Evolutionary conservation across 2,113 vertebrate species (phyloP).

Genomic region (Stigmatopora nigra): DNA sequence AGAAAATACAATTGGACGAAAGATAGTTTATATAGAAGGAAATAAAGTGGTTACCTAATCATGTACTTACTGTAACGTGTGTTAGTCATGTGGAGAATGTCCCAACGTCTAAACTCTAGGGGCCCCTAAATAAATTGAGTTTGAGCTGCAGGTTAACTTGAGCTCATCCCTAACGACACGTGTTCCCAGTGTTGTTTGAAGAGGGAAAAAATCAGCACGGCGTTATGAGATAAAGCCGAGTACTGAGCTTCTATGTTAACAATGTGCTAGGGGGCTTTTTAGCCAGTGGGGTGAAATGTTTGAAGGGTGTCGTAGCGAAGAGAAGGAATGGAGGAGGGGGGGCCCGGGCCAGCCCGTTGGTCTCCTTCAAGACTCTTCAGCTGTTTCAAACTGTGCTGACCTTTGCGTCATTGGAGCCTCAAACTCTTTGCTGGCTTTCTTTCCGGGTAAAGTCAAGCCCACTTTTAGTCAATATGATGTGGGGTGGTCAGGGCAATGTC

Average conservation of each 20-base stretch:
- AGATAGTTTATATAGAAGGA: too few species aligned
- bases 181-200: background rate
- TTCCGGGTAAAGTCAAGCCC: background rate
- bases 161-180: background rate
- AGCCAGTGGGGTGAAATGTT: background rate
- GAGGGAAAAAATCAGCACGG: background rate
- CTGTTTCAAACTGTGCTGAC: conserved; percentile 83
- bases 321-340: background rate
- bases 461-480: background rate
- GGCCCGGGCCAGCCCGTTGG: conserved; percentile 18
- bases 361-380: conserved; percentile 71
- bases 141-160: too few species aligned
- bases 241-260: background rate
- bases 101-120: too few species aligned
- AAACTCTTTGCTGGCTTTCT: conserved; percentile 30
- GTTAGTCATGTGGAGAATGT: too few species aligned
- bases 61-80: too few species aligned
- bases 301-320: background rate
- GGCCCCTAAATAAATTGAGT: too few species aligned
- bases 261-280: background rate
- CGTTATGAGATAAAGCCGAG: background rate
- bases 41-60: too few species aligned
- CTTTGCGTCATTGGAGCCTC: conserved; percentile 72
- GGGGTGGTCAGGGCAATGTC: background rate
- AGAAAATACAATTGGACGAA: too few species aligned